These are phyloP conservation scores for Neofelis nebulosa DNA, from an alignment of 2,113 vertebrate species.

Conservation along the genomic window DNA sequence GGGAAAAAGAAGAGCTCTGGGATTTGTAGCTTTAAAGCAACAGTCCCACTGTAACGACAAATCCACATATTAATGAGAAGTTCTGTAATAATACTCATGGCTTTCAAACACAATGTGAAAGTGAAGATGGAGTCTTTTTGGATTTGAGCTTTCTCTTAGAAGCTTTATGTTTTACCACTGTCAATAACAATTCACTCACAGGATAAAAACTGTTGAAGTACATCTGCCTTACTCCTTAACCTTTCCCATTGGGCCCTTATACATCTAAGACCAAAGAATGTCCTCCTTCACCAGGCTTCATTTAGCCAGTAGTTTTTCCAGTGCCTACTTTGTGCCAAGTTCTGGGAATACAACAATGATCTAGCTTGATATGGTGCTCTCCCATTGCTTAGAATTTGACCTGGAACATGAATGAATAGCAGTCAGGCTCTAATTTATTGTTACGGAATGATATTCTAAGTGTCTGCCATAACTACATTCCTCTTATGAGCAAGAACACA, in stretches of 20 bases:
- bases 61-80: not conserved
- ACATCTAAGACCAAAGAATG: not conserved
- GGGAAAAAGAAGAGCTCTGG: not conserved
- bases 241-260: not conserved
- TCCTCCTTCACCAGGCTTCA: not conserved
- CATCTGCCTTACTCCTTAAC: not conserved
- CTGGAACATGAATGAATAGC: not conserved
- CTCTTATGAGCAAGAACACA: not conserved
- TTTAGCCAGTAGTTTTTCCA: conserved; percentile 11
- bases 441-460: not conserved
- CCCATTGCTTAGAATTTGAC: not conserved
- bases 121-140: not conserved
- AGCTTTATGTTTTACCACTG: not conserved
- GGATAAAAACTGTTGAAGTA: not conserved
- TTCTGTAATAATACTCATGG: not conserved
- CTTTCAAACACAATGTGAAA: not conserved
- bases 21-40: not conserved
- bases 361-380: not conserved
- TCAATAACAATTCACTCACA: not conserved
- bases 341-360: not conserved
- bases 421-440: not conserved
- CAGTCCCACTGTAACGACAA: not conserved
- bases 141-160: not conserved
- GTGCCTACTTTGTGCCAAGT: not conserved
- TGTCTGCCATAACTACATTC: not conserved